These are phyloP conservation scores for Drosophila watanabei DNA, from an alignment of 1,140 invertebrate species.

Conservation along the genomic window DNA sequence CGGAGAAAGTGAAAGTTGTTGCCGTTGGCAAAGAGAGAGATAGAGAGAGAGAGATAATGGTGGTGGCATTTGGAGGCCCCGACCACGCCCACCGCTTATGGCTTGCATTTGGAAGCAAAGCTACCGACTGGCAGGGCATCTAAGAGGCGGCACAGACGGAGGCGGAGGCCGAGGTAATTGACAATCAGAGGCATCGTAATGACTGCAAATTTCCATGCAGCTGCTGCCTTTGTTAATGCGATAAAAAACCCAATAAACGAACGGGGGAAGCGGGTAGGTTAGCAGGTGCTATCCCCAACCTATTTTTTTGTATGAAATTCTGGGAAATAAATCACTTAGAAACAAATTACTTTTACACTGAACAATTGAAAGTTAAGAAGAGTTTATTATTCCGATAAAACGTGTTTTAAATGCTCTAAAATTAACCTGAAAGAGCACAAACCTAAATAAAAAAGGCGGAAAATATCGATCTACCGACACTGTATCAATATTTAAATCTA, in stretches of 20 bases:
- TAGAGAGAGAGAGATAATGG: neutral
- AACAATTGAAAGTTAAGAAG: neutral
- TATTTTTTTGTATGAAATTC: constrained; percentile 5
- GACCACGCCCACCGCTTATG: constrained; percentile 67
- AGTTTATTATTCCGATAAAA: neutral
- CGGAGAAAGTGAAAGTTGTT: constrained; percentile 78
- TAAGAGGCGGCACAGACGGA: neutral
- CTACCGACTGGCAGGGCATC: neutral
- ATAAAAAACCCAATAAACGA: constrained; percentile 22
- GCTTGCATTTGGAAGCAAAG: constrained; percentile 46
- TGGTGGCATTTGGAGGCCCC: constrained; percentile 33
- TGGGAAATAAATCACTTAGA: constrained; percentile 21
- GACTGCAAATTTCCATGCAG: constrained; percentile 50
- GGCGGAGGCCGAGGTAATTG: constrained; percentile 24
- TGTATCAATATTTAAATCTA: too few relatives aligned
- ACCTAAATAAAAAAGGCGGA: too few relatives aligned
- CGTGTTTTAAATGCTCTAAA: too few relatives aligned
- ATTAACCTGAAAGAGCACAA: too few relatives aligned
- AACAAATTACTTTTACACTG: neutral
- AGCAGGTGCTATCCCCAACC: constrained; percentile 11
- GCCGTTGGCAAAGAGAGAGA: constrained; percentile 28
- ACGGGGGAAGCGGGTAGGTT: constrained; percentile 8
- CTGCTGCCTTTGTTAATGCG: constrained; percentile 29
- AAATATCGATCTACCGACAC: too few relatives aligned
- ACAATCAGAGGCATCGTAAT: constrained; percentile 45